These are phyloP conservation scores for Punctoribates punctum DNA, from an alignment of 2,888 invertebrate genomes.

Conservation along the genomic window DNA sequence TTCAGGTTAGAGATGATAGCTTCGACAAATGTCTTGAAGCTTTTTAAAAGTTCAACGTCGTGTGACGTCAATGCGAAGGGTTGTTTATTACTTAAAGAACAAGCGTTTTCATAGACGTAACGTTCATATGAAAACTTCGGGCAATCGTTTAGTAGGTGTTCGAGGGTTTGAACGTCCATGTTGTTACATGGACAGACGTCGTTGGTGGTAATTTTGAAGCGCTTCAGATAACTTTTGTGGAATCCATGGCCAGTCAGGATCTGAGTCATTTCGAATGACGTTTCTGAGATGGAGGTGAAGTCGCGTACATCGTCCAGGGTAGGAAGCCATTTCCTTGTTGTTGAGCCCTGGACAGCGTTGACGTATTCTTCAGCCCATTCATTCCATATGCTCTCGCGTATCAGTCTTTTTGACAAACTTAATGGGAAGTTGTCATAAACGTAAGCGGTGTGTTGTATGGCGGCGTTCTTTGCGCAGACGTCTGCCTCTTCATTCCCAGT, in stretches of 20 bases:
- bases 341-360: background rate
- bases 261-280: background rate
- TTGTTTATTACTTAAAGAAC: no score
- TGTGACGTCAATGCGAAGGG: no score
- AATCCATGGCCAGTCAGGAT: background rate
- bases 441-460: background rate
- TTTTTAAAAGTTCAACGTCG: no score
- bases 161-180: background rate
- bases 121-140: background rate
- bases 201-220: background rate
- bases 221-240: background rate
- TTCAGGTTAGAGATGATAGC: no score
- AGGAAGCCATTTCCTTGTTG: background rate
- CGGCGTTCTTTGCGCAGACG: background rate
- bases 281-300: background rate
- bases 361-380: background rate
- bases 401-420: background rate
- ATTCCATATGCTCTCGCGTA: background rate
- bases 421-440: background rate
- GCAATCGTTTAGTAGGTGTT: background rate
- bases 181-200: background rate
- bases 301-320: background rate
- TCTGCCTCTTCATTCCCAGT: conserved; percentile 26
- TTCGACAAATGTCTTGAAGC: background rate
- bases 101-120: background rate